Conservation (phyloP, 2,888 invertebrate species). For the Alloscopus bannaensis region DNA sequence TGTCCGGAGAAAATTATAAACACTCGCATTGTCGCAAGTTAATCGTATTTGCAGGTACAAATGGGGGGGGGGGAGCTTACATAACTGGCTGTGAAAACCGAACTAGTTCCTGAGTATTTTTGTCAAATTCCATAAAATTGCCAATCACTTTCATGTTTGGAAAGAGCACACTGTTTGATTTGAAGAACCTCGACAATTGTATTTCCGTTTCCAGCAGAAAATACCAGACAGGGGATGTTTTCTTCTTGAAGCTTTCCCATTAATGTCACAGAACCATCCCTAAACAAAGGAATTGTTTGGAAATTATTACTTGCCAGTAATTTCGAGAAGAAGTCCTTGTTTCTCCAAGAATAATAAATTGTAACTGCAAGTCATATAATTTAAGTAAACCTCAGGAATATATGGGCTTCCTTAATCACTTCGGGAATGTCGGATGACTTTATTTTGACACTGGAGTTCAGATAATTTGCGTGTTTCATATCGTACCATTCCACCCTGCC, state of each 20-base stretch:
- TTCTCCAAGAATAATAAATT: neutral
- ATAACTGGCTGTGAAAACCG: conserved; percentile 88
- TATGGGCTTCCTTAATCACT: conserved; percentile 31
- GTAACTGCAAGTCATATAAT: neutral
- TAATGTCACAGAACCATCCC: conserved; percentile 37
- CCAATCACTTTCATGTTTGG: conserved; percentile 88
- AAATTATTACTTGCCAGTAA: neutral
- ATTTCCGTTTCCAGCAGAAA: conserved; percentile 96
- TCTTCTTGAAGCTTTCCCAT: conserved; percentile 73
- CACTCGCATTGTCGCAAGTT: neutral
- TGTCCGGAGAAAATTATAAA: neutral
- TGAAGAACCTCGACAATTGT: conserved; percentile 87
- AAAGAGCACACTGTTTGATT: conserved; percentile 81
- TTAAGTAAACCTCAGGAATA: conserved; percentile 27
- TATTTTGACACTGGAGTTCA: conserved; percentile 26
- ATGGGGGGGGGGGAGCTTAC: conserved; percentile 27
- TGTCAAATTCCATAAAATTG: conserved; percentile 86
- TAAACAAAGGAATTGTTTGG: neutral
- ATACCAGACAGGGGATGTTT: conserved; percentile 91
- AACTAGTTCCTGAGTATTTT: conserved; percentile 76
- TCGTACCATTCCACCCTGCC: conserved; percentile 47
- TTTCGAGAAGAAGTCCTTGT: neutral
- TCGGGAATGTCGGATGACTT: conserved; percentile 27
- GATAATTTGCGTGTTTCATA: conserved; percentile 43
- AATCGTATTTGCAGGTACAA: neutral